Conservation (phyloP, 2,797 vertebrate genomes). For the Poeciliopsis presidionis region DNA sequence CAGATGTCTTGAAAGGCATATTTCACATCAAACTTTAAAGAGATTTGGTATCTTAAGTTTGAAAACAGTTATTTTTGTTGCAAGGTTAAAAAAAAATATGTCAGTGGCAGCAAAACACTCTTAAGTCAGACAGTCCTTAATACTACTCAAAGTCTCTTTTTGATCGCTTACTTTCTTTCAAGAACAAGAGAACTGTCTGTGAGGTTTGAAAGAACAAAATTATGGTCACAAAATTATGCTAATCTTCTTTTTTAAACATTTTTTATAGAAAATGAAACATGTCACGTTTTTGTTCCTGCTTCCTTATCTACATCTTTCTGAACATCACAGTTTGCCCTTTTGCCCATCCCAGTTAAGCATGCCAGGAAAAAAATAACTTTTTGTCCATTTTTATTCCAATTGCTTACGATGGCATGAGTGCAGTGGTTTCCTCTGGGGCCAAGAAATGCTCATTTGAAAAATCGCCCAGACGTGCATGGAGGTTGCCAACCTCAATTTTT, state of each 20-base stretch:
- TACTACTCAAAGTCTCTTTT: constrained; percentile 46
- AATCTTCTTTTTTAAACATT: constrained; percentile 9
- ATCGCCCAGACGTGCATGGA: constrained; percentile 72
- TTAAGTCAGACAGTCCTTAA: constrained; percentile 37
- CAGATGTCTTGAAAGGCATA: constrained; percentile 32
- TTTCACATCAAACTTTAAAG: constrained; percentile 49
- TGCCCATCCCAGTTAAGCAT: constrained; percentile 67
- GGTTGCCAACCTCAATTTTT: constrained; percentile 82
- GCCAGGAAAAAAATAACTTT: constrained; percentile 55
- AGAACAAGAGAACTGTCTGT: constrained; percentile 32
- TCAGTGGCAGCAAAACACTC: constrained; percentile 39
- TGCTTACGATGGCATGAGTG: constrained; percentile 72
- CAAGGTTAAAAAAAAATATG: constrained; percentile 48
- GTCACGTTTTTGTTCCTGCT: constrained; percentile 58
- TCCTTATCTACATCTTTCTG: constrained; percentile 55
- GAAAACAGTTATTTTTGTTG: constrained; percentile 56
- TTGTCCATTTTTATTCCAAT: constrained; percentile 74
- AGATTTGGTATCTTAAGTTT: constrained; percentile 43
- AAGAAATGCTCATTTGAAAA: constrained; percentile 79
- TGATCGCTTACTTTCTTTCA: constrained; percentile 51
- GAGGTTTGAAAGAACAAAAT: constrained; percentile 29
- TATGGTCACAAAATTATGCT: constrained; percentile 45
- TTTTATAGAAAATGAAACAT: constrained; percentile 57
- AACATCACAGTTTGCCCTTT: constrained; percentile 72
- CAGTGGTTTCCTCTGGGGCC: constrained; percentile 67